These are phyloP conservation scores for Menura novaehollandiae DNA, from an alignment of 2,113 vertebrate species.

Conservation along the genomic window DNA sequence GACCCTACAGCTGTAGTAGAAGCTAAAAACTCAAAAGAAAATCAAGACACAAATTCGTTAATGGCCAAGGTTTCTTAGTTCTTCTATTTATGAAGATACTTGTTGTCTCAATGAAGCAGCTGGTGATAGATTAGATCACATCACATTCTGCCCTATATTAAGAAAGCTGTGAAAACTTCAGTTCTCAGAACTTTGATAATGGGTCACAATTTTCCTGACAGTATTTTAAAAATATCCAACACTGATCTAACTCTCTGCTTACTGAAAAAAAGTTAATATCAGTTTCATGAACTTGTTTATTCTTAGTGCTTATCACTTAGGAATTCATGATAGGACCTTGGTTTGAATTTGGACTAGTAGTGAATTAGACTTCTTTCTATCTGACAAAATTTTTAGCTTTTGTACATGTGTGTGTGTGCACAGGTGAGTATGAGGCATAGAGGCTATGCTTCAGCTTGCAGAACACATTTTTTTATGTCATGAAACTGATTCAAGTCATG, in stretches of 20 bases:
- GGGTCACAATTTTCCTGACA: neutral
- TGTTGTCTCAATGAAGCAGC: neutral
- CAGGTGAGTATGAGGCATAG: neutral
- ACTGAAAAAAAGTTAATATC: neutral
- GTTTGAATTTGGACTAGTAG: neutral
- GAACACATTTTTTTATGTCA: neutral
- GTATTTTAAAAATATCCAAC: constrained; percentile 17
- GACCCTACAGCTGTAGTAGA: neutral
- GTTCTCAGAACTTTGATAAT: neutral
- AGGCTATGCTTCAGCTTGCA: neutral
- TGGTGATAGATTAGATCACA: neutral
- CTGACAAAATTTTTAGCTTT: neutral
- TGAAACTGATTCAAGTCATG: neutral
- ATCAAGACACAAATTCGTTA: neutral
- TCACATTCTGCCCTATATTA: neutral
- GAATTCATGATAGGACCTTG: neutral
- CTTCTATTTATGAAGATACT: neutral
- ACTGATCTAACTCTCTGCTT: neutral
- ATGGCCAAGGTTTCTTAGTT: neutral
- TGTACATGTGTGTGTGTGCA: fast-evolving
- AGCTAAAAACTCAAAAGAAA: neutral
- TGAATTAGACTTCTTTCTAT: neutral
- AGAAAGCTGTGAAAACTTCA: neutral
- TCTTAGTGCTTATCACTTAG: neutral
- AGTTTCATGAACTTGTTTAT: neutral